A percentile compares a stretch with the other conserved stretches of the same genome.
Conservation (phyloP, 2,113 vertebrate species). For the Melanerpes formicivorus region DNA sequence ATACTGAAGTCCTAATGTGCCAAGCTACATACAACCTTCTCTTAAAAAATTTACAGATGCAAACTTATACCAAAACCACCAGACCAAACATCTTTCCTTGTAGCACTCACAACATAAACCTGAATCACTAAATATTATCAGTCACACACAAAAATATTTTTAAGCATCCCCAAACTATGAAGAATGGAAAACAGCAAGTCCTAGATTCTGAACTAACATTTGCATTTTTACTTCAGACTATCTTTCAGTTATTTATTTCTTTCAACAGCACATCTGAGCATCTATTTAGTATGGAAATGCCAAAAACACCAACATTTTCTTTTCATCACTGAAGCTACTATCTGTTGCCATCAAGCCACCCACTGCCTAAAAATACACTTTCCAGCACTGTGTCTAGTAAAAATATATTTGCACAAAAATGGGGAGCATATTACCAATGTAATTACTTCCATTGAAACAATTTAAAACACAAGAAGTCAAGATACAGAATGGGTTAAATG, state of each 20-base stretch:
- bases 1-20: neutral
- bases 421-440: neutral
- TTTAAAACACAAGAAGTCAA: neutral
- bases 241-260: neutral
- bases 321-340: neutral
- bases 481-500: conserved; percentile 9
- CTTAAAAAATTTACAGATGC: neutral
- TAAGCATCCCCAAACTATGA: neutral
- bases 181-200: neutral
- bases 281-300: neutral
- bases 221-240: neutral
- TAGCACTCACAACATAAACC: neutral
- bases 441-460: neutral
- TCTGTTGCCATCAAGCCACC: neutral
- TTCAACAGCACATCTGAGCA: neutral
- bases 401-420: neutral
- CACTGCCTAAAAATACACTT: neutral
- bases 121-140: neutral
- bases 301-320: neutral
- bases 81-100: neutral
- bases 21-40: neutral
- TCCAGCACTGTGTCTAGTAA: neutral
- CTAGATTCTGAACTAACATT: neutral
- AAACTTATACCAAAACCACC: neutral
- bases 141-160: neutral